Evolutionary conservation across 2,888 invertebrate species (phyloP).

Genomic region (Ferdinandea cuprea): DNA sequence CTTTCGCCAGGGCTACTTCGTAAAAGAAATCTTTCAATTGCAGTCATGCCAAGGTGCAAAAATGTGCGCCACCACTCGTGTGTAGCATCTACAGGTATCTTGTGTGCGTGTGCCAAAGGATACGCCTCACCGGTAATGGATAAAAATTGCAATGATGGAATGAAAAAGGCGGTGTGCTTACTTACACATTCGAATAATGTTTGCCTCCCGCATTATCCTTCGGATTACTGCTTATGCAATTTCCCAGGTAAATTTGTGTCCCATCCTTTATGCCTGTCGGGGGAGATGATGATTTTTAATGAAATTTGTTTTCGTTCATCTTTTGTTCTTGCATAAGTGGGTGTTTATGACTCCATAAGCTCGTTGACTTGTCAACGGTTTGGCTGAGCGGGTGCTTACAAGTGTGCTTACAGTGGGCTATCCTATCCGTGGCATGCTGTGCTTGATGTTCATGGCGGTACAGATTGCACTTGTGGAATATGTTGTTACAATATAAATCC

Average conservation of each 20-base stretch:
- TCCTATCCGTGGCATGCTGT: conserved; percentile 21
- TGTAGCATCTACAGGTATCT: conserved; percentile 25
- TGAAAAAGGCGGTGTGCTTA: conserved; percentile 5
- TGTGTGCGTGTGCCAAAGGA: background rate
- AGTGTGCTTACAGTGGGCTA: conserved; percentile 24
- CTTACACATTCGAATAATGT: conserved; percentile 19
- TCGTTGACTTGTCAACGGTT: conserved; percentile 68
- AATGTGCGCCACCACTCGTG: background rate
- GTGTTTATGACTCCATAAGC: conserved; percentile 65
- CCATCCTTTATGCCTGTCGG: conserved; percentile 52
- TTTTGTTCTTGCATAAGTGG: conserved; percentile 34
- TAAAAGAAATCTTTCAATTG: conserved; percentile 42
- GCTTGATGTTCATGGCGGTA: background rate
- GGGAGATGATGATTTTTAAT: conserved; percentile 50
- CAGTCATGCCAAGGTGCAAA: conserved; percentile 41
- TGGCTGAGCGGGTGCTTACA: conserved; percentile 36
- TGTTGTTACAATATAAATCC: conserved; percentile 4
- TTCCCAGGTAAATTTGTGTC: conserved; percentile 38
- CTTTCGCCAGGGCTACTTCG: conserved; percentile 13
- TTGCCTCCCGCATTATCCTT: conserved; percentile 63
- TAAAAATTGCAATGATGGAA: conserved; percentile 59
- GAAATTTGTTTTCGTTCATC: conserved; percentile 44
- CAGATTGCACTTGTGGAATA: background rate
- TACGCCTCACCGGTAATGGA: conserved; percentile 48
- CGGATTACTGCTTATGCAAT: conserved; percentile 66